Evolutionary conservation across 2,888 invertebrate genomes (phyloP).

Genomic region (Cephalotes varians): DNA sequence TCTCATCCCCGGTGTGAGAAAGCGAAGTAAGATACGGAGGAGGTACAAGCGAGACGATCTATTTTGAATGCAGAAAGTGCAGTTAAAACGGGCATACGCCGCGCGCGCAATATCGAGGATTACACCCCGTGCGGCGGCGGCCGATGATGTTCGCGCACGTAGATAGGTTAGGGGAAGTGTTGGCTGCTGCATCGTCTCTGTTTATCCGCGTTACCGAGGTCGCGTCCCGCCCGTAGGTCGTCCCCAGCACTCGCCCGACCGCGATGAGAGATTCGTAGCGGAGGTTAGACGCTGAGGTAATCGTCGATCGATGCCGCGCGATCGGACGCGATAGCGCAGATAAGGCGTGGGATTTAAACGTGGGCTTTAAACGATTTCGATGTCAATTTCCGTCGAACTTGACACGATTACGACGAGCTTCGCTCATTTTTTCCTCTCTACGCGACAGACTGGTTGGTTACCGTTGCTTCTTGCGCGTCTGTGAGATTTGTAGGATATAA

Average conservation of each 20-base stretch:
- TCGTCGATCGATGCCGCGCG: conserved; percentile 4
- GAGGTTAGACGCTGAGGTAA: conserved; percentile 43
- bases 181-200: conserved; percentile 34
- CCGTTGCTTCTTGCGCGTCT: neutral
- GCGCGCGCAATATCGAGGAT: neutral
- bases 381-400: conserved; percentile 9
- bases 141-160: conserved; percentile 40
- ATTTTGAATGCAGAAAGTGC: conserved; percentile 21
- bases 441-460: neutral
- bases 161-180: conserved; percentile 40
- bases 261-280: conserved; percentile 48
- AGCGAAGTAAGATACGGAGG: neutral
- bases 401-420: neutral
- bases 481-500: too few species aligned
- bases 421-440: neutral
- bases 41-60: neutral
- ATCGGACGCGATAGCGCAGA: neutral
- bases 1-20: too few species aligned
- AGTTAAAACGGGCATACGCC: neutral
- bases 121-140: conserved; percentile 28
- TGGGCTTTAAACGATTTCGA: conserved; percentile 12
- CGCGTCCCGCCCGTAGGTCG: neutral
- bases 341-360: conserved; percentile 34
- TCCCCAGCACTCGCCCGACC: neutral
- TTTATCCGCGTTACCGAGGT: conserved; percentile 37